Evolutionary conservation across 2,888 invertebrate genomes (phyloP).

Genomic region (Neuroscelio doddi): DNA sequence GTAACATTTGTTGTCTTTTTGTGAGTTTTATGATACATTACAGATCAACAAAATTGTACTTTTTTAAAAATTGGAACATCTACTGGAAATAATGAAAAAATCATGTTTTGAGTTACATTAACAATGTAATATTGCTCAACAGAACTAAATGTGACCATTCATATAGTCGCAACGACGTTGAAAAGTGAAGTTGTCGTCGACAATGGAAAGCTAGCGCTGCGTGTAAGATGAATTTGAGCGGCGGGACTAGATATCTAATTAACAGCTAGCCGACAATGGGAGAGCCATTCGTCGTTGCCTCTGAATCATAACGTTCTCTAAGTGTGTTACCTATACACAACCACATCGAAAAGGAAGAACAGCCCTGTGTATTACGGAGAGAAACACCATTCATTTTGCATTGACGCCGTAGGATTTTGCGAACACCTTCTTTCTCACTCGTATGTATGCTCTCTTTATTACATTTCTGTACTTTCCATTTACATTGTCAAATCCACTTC

Average conservation of each 20-base stretch:
- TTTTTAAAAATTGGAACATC: neutral
- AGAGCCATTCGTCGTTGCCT: constrained; percentile 66
- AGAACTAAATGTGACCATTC: constrained; percentile 41
- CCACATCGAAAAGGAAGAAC: constrained; percentile 45
- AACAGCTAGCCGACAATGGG: constrained; percentile 68
- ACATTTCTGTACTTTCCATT: constrained; percentile 27
- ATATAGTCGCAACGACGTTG: constrained; percentile 26
- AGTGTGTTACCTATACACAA: constrained; percentile 42
- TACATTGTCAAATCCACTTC: constrained; percentile 29
- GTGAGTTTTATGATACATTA: too few species aligned
- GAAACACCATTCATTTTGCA: constrained; percentile 45
- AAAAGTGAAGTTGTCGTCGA: constrained; percentile 34
- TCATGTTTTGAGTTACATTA: neutral
- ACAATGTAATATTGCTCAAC: constrained; percentile 14
- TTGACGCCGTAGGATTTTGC: constrained; percentile 42
- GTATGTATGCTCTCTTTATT: constrained; percentile 31
- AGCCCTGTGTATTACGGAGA: constrained; percentile 30
- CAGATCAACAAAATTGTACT: too few species aligned
- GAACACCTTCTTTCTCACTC: constrained; percentile 42
- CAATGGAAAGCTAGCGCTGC: constrained; percentile 42
- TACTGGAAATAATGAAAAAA: neutral
- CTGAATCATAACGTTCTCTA: constrained; percentile 62
- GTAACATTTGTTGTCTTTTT: too few species aligned
- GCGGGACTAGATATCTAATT: constrained; percentile 70
- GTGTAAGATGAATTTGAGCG: constrained; percentile 68